phyloP scores from a whole-genome alignment of 2,888 invertebrate genomes.

The Dyspetes luteomarginatus region DNA sequence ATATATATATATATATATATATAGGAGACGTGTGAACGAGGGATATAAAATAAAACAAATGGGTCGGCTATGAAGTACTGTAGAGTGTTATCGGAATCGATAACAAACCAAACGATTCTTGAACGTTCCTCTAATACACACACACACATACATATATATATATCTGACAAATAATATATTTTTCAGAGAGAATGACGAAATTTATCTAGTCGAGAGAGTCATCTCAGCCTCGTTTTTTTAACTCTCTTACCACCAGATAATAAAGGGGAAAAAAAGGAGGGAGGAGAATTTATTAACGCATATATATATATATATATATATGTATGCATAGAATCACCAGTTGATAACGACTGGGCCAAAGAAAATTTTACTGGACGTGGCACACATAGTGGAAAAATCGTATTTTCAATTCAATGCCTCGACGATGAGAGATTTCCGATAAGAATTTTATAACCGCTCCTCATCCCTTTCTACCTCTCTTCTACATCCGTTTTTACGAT shows the following conservation, averaged over 20 bases:
- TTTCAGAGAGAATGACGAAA: slow-evolving; percentile 43
- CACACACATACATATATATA: neutral
- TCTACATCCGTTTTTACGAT: slow-evolving; percentile 40
- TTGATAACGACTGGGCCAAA: slow-evolving; percentile 52
- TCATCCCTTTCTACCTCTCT: slow-evolving; percentile 20
- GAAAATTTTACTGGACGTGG: slow-evolving; percentile 27
- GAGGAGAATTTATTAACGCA: slow-evolving; percentile 5
- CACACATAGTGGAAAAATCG: slow-evolving; percentile 21
- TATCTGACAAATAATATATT: slow-evolving; percentile 34
- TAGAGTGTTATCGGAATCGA: slow-evolving; percentile 53
- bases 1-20: neutral
- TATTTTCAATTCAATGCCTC: slow-evolving; percentile 20
- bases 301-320: too few relatives aligned
- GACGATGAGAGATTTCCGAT: slow-evolving; percentile 50
- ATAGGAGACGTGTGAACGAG: slow-evolving; percentile 26
- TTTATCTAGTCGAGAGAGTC: slow-evolving; percentile 51
- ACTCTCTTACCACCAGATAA: slow-evolving; percentile 44
- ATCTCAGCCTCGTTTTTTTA: slow-evolving; percentile 20
- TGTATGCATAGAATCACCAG: too few relatives aligned
- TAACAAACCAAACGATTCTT: slow-evolving; percentile 34
- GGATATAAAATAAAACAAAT: slow-evolving; percentile 41
- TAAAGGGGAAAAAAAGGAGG: slow-evolving; percentile 27
- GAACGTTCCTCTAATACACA: slow-evolving; percentile 10
- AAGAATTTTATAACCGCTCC: slow-evolving; percentile 53
- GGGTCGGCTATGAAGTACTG: slow-evolving; percentile 28